These are phyloP conservation scores for Drosophila paulistorum DNA, from an alignment of 1,140 invertebrate genomes.

Conservation along the genomic window DNA sequence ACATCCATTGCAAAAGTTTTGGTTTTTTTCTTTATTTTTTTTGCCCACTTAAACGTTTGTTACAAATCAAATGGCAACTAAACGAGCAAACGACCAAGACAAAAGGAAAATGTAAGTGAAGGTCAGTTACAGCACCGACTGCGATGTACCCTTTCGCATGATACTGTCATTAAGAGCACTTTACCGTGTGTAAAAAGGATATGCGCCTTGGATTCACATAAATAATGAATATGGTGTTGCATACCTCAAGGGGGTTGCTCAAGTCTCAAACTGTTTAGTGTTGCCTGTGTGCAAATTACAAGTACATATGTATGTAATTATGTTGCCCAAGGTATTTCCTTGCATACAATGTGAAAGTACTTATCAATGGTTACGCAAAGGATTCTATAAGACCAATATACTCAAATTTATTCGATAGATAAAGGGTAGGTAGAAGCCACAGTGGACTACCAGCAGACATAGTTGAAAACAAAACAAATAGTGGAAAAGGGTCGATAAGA, in stretches of 20 bases:
- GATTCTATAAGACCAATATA: too few relatives aligned
- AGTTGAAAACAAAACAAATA: slow-evolving; percentile 22
- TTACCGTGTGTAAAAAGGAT: too few relatives aligned
- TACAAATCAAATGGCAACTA: slow-evolving; percentile 55
- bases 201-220: too few relatives aligned
- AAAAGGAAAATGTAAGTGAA: not conserved
- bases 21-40: slow-evolving; percentile 16
- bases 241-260: too few relatives aligned
- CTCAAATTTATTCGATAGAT: not conserved
- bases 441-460: not conserved
- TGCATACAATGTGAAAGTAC: too few relatives aligned
- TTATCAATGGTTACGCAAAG: too few relatives aligned
- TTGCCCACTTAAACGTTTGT: slow-evolving; percentile 41
- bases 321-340: too few relatives aligned
- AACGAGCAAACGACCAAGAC: slow-evolving; percentile 28
- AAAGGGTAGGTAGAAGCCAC: not conserved
- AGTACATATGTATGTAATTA: too few relatives aligned
- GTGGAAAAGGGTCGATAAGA: slow-evolving; percentile 9
- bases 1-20: slow-evolving; percentile 54
- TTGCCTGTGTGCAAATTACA: too few relatives aligned
- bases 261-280: too few relatives aligned
- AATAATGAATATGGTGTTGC: too few relatives aligned
- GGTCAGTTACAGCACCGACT: not conserved
- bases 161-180: too few relatives aligned
- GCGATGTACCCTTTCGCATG: not conserved